Percentiles rank a stretch among this genome's conserved stretches.
These are phyloP conservation scores for Tetrapedia diversipes DNA, from an alignment of 2,888 invertebrate species.

Conservation along the genomic window DNA sequence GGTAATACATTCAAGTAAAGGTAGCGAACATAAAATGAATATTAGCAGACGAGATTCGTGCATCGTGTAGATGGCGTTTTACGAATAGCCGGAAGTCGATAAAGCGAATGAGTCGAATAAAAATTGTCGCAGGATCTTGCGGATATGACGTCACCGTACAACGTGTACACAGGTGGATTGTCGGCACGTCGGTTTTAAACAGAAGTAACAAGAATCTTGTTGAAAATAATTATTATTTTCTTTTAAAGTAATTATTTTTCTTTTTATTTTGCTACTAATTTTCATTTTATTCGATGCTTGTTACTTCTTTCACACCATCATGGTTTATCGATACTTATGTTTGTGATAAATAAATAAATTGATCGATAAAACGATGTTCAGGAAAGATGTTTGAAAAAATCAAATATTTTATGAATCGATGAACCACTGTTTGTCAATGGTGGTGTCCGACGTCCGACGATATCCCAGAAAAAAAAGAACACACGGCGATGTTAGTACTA, in stretches of 20 bases:
- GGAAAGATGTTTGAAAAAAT: not conserved
- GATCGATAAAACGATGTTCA: not conserved
- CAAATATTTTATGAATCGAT: conserved; percentile 28
- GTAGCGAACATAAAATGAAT: not conserved
- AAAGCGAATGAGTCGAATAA: not conserved
- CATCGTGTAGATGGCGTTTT: not conserved
- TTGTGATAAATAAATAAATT: not conserved
- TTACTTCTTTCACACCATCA: conserved; percentile 16
- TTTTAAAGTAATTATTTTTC: not conserved
- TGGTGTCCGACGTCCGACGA: conserved; percentile 50
- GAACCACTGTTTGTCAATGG: conserved; percentile 24
- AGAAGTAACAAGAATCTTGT: conserved; percentile 42
- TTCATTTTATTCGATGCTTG: conserved; percentile 4
- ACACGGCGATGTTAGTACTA: conserved; percentile 79
- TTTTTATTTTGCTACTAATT: not conserved
- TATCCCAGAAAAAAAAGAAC: conserved; percentile 65
- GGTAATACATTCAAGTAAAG: not conserved
- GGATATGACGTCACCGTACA: conserved; percentile 55
- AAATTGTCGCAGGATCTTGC: conserved; percentile 25
- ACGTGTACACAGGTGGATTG: conserved; percentile 62
- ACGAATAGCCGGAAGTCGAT: not conserved
- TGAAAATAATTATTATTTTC: not conserved
- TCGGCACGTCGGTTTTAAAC: conserved; percentile 53
- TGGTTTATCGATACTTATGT: conserved; percentile 22
- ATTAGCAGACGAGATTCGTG: not conserved